phyloP scores from a whole-genome alignment of 2,113 vertebrate genomes.

The Emydocephalus ijimae region DNA sequence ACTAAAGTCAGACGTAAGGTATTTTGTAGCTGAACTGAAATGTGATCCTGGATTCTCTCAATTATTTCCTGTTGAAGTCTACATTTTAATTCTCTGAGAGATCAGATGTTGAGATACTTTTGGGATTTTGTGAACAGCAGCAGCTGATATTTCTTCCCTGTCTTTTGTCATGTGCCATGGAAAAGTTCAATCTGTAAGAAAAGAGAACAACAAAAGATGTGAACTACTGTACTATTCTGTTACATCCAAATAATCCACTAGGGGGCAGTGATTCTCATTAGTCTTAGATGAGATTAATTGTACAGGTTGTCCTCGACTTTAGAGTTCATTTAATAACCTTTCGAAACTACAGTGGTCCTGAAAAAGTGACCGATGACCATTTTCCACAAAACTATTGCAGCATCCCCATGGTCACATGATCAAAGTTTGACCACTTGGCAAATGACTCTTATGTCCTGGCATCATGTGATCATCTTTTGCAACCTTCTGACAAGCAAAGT shows the following conservation, averaged over 20 bases:
- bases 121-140: not conserved
- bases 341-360: not conserved
- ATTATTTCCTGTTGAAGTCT: no score
- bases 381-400: not conserved
- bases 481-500: not conserved
- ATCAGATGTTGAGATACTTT: no score
- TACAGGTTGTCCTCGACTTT: not conserved
- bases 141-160: not conserved
- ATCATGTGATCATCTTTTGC: not conserved
- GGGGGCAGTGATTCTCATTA: not conserved
- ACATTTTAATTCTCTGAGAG: not conserved
- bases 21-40: not conserved
- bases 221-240: not conserved
- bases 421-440: not conserved
- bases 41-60: not conserved
- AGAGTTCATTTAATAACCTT: not conserved
- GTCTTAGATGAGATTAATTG: not conserved
- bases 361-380: not conserved
- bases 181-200: constrained; percentile 8
- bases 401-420: not conserved
- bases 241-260: not conserved
- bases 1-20: not conserved
- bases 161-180: not conserved
- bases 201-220: not conserved
- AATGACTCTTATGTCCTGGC: not conserved